Conservation (phyloP, 2,888 invertebrate species). For the Empis stercorea region DNA sequence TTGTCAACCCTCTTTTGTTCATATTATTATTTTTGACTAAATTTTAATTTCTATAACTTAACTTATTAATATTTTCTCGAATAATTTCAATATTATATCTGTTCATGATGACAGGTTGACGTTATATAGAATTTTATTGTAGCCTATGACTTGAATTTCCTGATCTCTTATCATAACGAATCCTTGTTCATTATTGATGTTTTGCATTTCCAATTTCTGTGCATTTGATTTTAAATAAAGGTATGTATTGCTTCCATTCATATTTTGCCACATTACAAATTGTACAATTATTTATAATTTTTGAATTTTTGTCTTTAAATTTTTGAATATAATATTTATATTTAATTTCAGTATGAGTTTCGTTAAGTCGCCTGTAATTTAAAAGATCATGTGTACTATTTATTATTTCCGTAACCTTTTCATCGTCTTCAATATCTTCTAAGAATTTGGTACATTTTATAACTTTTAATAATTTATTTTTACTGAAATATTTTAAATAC, state of each 20-base stretch:
- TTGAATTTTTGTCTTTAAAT: slow-evolving; percentile 2
- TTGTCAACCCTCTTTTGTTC: background rate
- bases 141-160: background rate
- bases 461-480: slow-evolving; percentile 6
- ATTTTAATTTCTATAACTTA: background rate
- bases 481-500: slow-evolving; percentile 4
- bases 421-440: slow-evolving; percentile 4
- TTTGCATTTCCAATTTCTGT: background rate
- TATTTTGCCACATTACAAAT: slow-evolving; percentile 5
- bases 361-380: slow-evolving; percentile 7
- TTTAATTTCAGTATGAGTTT: slow-evolving; percentile 6
- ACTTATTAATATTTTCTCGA: slow-evolving; percentile 2
- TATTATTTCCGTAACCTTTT: slow-evolving; percentile 2
- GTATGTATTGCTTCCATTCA: slow-evolving; percentile 3
- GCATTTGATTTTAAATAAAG: background rate
- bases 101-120: background rate
- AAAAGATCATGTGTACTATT: slow-evolving; percentile 1
- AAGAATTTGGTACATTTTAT: slow-evolving; percentile 6
- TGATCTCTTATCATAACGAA: slow-evolving; percentile 2
- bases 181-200: slow-evolving; percentile 1
- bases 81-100: slow-evolving; percentile 1
- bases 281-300: slow-evolving; percentile 7
- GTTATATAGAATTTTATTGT: slow-evolving; percentile 3
- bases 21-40: background rate
- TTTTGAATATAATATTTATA: slow-evolving; percentile 6